phyloP scores from a whole-genome alignment of 2,113 vertebrate genomes.

The Empidonax traillii region DNA sequence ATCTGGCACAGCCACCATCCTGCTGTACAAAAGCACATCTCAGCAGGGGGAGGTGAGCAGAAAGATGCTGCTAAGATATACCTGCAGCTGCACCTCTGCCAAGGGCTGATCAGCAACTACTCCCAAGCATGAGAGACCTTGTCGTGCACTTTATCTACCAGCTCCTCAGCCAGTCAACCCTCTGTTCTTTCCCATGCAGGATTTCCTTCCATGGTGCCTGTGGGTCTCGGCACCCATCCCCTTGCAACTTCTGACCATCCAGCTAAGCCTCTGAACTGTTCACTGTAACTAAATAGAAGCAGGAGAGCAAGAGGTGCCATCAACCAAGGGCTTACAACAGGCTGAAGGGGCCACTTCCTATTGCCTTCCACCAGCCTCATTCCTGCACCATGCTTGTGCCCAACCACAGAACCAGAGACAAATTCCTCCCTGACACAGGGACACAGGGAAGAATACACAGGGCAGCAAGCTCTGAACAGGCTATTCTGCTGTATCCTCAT shows the following conservation, averaged over 20 bases:
- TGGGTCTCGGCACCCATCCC: accelerated
- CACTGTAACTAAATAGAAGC: background rate
- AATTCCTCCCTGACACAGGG: background rate
- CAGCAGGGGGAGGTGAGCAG: background rate
- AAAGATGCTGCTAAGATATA: background rate
- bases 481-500: background rate
- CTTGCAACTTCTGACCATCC: background rate
- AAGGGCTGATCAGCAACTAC: background rate
- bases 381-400: background rate
- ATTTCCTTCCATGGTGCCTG: background rate
- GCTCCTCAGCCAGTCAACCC: background rate
- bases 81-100: background rate
- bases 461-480: background rate
- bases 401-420: background rate
- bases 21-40: background rate
- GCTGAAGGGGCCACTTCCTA: background rate
- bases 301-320: background rate
- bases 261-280: background rate
- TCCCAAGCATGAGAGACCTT: background rate
- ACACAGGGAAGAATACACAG: background rate
- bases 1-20: background rate
- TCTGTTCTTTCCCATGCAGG: background rate
- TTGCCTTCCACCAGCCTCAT: background rate
- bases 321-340: background rate
- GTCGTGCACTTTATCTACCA: background rate